Evolutionary conservation across 2,888 invertebrate species (phyloP).

Genomic region (Lasioglossum leucozonium): DNA sequence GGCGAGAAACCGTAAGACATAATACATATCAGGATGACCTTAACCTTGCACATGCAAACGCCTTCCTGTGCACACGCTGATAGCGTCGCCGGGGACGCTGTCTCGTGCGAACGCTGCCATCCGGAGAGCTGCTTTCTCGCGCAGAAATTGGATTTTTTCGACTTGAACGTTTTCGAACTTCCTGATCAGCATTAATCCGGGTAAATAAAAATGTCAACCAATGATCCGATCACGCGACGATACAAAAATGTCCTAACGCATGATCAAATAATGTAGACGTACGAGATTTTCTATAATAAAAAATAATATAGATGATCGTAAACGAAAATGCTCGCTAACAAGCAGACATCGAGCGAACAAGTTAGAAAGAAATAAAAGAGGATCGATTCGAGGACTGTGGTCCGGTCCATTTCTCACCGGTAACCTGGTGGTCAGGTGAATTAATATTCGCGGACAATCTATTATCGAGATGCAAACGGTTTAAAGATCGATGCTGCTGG

Average conservation of each 20-base stretch:
- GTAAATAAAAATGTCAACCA: not conserved
- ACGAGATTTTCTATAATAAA: too few relatives aligned
- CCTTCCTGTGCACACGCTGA: not conserved
- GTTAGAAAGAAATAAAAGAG: conserved; percentile 24
- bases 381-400: conserved; percentile 21
- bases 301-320: not conserved
- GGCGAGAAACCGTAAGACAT: conserved; percentile 39
- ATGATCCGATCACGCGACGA: not conserved
- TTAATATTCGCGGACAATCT: conserved; percentile 52
- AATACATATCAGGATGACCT: conserved; percentile 20
- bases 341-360: not conserved
- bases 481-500: conserved; percentile 46
- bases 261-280: too few relatives aligned
- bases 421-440: conserved; percentile 35
- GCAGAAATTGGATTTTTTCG: too few relatives aligned
- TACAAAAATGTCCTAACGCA: not conserved
- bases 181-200: too few relatives aligned
- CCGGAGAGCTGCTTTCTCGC: not conserved
- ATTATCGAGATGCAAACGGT: conserved; percentile 54
- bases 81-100: not conserved
- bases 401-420: conserved; percentile 12
- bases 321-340: not conserved
- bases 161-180: too few relatives aligned
- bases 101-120: not conserved
- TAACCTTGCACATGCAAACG: conserved; percentile 15